These are phyloP conservation scores for Antechinus stuartii DNA, from an alignment of 2,113 vertebrate genomes.

Conservation along the genomic window DNA sequence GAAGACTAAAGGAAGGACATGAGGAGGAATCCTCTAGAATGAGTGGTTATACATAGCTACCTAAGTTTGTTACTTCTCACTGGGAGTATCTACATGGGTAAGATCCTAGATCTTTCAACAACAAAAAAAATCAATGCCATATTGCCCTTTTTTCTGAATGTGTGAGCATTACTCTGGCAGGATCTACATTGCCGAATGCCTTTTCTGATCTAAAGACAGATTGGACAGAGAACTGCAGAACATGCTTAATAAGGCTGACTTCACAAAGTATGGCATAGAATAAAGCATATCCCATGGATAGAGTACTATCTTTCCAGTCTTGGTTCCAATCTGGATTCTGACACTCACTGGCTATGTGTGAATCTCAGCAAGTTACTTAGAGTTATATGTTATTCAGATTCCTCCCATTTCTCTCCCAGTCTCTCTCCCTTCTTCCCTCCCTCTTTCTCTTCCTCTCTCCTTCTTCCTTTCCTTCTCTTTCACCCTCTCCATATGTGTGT, in stretches of 20 bases:
- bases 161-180: not conserved
- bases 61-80: no score
- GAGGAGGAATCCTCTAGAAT: not conserved
- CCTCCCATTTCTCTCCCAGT: no score
- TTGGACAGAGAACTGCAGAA: conserved; percentile 26
- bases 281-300: no score
- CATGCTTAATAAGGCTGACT: not conserved
- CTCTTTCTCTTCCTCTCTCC: no score
- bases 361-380: not conserved
- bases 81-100: not conserved
- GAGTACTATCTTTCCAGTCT: not conserved
- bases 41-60: no score
- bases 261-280: not conserved
- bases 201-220: conserved; percentile 30
- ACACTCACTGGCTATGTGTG: not conserved
- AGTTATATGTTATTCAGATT: not conserved
- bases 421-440: no score
- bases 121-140: not conserved
- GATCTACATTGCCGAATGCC: not conserved
- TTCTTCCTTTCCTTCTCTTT: no score
- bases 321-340: not conserved
- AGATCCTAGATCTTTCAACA: not conserved
- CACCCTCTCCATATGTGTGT: no score
- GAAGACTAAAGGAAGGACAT: not conserved
- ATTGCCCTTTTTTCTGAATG: not conserved